Conservation (phyloP, 2,888 invertebrate genomes). For the Yponomeuta malinellus region DNA sequence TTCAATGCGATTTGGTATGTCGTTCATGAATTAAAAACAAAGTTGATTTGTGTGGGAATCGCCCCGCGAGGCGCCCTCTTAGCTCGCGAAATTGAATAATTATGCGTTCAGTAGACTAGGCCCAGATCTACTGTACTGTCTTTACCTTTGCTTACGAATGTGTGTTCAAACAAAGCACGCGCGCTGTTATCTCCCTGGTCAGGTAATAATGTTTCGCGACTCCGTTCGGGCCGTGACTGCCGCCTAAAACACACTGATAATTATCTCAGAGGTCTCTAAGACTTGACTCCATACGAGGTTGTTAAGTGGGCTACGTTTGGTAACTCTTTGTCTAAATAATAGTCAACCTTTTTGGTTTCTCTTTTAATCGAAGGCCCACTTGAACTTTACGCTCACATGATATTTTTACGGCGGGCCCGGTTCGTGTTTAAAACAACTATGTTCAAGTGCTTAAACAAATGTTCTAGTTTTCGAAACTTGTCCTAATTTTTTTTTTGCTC, state of each 20-base stretch:
- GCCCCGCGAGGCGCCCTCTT: no score
- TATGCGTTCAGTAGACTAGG: no score
- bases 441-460: not conserved
- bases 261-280: not conserved
- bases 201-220: constrained; percentile 9
- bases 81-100: no score
- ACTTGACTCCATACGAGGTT: not conserved
- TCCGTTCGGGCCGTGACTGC: not conserved
- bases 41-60: no score
- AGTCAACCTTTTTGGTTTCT: not conserved
- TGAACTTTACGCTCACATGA: not conserved
- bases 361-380: not conserved
- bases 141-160: not conserved
- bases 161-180: constrained; percentile 7
- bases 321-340: not conserved
- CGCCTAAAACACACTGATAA: not conserved
- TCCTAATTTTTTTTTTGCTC: not conserved
- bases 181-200: constrained; percentile 9
- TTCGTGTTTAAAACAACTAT: not conserved
- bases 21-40: not conserved
- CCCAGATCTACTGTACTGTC: not conserved
- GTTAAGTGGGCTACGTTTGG: not conserved
- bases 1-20: no score
- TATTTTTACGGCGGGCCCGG: not conserved
- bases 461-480: no score